Evolutionary conservation across 2,797 vertebrate species (phyloP).

Genomic region (Xerus rutilus): DNA sequence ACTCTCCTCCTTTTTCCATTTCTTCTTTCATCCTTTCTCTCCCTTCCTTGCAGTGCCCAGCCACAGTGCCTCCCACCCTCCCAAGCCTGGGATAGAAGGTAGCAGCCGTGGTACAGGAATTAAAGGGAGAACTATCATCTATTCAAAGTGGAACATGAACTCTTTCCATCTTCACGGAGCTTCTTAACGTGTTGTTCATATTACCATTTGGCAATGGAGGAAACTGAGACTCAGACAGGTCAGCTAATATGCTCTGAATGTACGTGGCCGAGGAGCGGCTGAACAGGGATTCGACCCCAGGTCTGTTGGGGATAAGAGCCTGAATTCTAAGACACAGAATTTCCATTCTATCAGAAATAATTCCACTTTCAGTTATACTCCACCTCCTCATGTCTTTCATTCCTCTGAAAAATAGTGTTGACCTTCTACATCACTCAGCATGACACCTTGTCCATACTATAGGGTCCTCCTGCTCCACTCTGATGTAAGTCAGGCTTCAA

Average conservation of each 20-base stretch:
- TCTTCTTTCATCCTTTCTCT: neutral
- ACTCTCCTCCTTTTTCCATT: neutral
- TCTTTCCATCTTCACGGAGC: neutral
- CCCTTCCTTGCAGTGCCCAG: neutral
- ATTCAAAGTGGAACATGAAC: neutral
- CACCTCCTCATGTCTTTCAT: neutral
- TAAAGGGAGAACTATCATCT: neutral
- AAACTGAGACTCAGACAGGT: conserved; percentile 13
- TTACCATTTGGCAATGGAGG: neutral
- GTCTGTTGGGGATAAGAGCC: neutral
- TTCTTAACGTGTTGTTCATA: neutral
- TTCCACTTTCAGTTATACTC: neutral
- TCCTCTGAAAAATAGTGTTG: neutral
- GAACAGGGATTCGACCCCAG: neutral
- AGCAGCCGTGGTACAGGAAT: neutral
- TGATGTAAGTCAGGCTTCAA: neutral
- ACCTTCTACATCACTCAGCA: neutral
- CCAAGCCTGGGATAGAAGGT: neutral
- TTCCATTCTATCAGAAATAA: neutral
- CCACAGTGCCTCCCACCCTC: neutral
- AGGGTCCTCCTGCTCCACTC: neutral
- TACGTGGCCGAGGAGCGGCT: neutral
- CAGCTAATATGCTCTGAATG: neutral
- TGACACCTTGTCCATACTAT: neutral
- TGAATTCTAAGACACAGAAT: neutral